Base-by-base conservation (phyloP, 2,888 invertebrate species). In the Eilema caniola region DNA sequence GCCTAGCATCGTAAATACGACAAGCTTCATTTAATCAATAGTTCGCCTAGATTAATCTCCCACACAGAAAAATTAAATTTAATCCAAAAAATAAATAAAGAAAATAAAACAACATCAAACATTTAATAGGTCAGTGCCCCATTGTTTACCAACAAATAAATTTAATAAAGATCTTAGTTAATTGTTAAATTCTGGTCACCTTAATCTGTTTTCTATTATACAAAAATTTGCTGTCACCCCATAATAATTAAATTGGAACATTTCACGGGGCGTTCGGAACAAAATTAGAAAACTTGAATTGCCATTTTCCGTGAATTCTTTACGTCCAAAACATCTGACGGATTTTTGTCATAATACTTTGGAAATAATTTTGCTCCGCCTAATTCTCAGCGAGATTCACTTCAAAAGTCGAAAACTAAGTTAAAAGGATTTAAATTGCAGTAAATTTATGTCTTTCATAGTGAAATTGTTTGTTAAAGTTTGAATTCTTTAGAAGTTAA, bases 281-380 rank as follows among this genome's bases (percentile, higher is more conserved):
- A 74, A 86, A 87, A 90, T 89, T 88, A 87, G 82, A 85, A 88
- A 90, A 89, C 85, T 90, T 87, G 73, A 83, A 79, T 79, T 72
- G 77, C 74, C 70, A 72, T 74, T 71, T 62, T 70, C 53, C 65
- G 67, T 62, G 77, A 83, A 85, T 83, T 81, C 76, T 76, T 76
- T 72, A 80, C 76, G 82, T 84, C 78, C 65, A 76, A 85, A 83
- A 83, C 82, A 87, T 83, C 79, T 83, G 85, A 79, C 76, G 82
- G 80, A 75, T 84, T 79, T 80, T 77, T 69, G 75, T 76, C 66
- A 76, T 80, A 77, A 81, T 76, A 80, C 79, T 80, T 72, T 74
- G 37, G 25, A 78, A 72, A 74, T 74, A 77, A 79, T 62, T 76
- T 76, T 67, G 62, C 47, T 23, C 57, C 73, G 71, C 70, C 23